phyloP scores from a whole-genome alignment of 2,888 invertebrate species.

The Cerastis rubricosa region DNA sequence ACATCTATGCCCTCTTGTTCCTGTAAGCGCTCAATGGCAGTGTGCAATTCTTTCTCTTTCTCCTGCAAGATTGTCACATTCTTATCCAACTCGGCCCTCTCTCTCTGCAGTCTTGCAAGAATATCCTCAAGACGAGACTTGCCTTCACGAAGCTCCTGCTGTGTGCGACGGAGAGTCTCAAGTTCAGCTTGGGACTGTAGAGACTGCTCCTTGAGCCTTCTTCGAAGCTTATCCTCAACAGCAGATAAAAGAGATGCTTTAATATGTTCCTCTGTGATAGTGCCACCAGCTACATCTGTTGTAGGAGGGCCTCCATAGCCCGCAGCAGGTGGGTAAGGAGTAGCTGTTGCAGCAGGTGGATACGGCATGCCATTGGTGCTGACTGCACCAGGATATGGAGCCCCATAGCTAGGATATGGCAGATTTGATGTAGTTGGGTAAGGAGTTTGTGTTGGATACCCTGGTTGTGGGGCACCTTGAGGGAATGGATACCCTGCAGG shows the following conservation, averaged over 20 bases:
- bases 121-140: conserved; percentile 95
- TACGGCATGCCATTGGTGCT: conserved; percentile 75
- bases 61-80: conserved; percentile 96
- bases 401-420: conserved; percentile 89
- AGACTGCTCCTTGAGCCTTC: conserved; percentile 96
- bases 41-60: conserved; percentile 96
- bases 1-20: conserved; percentile 96
- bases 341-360: conserved; percentile 73
- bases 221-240: conserved; percentile 97
- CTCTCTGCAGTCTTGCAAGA: conserved; percentile 94
- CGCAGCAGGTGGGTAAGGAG: conserved; percentile 79
- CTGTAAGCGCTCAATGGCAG: conserved; percentile 94
- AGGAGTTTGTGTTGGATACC: conserved; percentile 80
- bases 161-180: conserved; percentile 96
- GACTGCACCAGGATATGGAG: conserved; percentile 81
- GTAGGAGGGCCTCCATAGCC: conserved; percentile 76
- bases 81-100: conserved; percentile 95
- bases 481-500: conserved; percentile 86
- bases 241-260: conserved; percentile 98
- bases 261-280: conserved; percentile 99
- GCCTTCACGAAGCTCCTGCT: conserved; percentile 96
- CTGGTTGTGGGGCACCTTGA: conserved; percentile 62
- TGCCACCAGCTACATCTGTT: conserved; percentile 91
- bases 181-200: conserved; percentile 98
- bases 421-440: conserved; percentile 84